These are phyloP conservation scores for Morphnarchus princeps DNA, from an alignment of 2,113 vertebrate genomes.

Conservation along the genomic window DNA sequence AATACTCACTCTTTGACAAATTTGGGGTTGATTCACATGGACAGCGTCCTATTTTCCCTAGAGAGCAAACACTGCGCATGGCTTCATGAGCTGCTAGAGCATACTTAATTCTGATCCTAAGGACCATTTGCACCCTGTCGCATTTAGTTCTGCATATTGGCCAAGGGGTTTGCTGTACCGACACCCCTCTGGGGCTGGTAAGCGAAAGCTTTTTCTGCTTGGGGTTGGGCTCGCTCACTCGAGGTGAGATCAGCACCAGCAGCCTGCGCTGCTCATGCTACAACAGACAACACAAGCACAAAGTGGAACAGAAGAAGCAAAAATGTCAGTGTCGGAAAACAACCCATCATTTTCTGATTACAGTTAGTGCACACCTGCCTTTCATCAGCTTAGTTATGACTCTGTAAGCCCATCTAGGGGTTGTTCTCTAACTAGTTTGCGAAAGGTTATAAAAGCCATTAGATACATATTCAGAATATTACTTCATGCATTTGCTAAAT, in stretches of 20 bases:
- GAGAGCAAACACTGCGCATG: background rate
- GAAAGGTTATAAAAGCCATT: background rate
- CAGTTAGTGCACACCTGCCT: background rate
- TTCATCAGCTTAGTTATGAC: background rate
- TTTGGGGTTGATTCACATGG: background rate
- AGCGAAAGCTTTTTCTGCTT: background rate
- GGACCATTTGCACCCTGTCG: background rate
- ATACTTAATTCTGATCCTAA: background rate
- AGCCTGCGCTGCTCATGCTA: background rate
- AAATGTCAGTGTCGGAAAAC: background rate
- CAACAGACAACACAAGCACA: background rate
- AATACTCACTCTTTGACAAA: background rate
- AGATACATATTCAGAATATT: background rate
- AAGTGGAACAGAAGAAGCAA: background rate
- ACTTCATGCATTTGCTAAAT: background rate
- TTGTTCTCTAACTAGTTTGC: background rate
- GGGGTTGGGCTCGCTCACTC: background rate
- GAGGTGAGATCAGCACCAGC: rapidly evolving
- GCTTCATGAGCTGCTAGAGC: background rate
- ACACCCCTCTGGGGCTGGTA: background rate
- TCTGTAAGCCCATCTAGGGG: background rate
- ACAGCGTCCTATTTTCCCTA: background rate
- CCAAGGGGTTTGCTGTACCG: background rate
- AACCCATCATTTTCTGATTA: background rate
- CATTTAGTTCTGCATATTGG: background rate